Conservation (phyloP, 2,888 invertebrate species). For the Ditula angustiorana region DNA sequence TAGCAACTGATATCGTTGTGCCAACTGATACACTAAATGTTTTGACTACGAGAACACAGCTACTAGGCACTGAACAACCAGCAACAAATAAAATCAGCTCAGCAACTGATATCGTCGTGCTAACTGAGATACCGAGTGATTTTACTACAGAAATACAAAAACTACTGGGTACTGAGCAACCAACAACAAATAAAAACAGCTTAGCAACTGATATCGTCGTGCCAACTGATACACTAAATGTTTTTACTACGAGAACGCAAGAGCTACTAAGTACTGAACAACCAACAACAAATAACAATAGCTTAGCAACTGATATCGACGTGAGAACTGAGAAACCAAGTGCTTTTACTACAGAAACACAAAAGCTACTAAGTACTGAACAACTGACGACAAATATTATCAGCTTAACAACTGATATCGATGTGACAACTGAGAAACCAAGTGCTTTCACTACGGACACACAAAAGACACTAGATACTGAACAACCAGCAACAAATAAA, state of each 20-base stretch:
- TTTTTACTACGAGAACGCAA: background rate
- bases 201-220: background rate
- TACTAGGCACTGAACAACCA: background rate
- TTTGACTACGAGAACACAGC: background rate
- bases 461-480: too few species aligned
- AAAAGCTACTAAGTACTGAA: too few species aligned
- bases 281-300: background rate
- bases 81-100: background rate
- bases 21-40: background rate
- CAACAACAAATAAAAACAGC: background rate
- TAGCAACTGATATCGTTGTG: background rate
- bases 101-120: background rate
- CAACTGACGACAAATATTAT: background rate
- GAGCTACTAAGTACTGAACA: background rate
- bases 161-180: background rate
- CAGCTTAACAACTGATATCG: background rate
- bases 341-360: too few species aligned
- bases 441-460: too few species aligned
- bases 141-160: background rate
- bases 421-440: background rate
- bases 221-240: background rate
- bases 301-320: background rate
- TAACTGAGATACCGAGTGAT: background rate
- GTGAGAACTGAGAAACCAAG: too few species aligned
- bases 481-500: too few species aligned